Evolutionary conservation across 2,888 invertebrate species (phyloP).

Genomic region (Pardosa pseudoannulata): DNA sequence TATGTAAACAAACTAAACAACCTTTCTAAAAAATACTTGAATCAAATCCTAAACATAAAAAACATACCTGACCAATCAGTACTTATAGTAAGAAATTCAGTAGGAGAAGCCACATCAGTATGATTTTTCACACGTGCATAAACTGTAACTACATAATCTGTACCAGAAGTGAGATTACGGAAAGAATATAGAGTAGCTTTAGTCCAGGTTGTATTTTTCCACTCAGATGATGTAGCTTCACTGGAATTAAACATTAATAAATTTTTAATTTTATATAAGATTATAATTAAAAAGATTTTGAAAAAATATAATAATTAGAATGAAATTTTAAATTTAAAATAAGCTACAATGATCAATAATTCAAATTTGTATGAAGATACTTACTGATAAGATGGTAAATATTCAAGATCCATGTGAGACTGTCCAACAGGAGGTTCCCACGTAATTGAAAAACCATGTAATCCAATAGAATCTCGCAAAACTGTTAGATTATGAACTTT

Average conservation of each 20-base stretch:
- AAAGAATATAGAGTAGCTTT: conserved; percentile 82
- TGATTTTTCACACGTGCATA: conserved; percentile 82
- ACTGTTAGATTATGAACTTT: conserved; percentile 81
- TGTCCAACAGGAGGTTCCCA: conserved; percentile 80
- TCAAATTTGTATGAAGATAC: conserved; percentile 11
- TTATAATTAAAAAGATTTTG: no score
- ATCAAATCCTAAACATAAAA: no score
- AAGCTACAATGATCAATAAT: no score
- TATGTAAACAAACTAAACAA: no score
- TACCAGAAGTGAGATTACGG: conserved; percentile 83
- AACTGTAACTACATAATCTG: conserved; percentile 88
- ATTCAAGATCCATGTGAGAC: conserved; percentile 80
- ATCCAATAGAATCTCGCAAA: conserved; percentile 82
- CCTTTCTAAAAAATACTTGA: no score
- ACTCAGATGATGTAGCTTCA: conserved; percentile 79
- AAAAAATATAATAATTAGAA: no score
- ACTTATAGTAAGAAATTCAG: conserved; percentile 82
- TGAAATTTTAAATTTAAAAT: neutral
- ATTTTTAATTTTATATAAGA: no score
- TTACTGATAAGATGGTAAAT: conserved; percentile 81
- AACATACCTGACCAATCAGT: conserved; percentile 83
- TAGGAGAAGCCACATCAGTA: conserved; percentile 81
- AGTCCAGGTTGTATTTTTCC: conserved; percentile 83
- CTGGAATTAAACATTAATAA: conserved; percentile 20
- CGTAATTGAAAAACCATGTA: conserved; percentile 82